Evolutionary conservation across 2,797 vertebrate species (phyloP).

Genomic region (Spondyliosoma cantharus): DNA sequence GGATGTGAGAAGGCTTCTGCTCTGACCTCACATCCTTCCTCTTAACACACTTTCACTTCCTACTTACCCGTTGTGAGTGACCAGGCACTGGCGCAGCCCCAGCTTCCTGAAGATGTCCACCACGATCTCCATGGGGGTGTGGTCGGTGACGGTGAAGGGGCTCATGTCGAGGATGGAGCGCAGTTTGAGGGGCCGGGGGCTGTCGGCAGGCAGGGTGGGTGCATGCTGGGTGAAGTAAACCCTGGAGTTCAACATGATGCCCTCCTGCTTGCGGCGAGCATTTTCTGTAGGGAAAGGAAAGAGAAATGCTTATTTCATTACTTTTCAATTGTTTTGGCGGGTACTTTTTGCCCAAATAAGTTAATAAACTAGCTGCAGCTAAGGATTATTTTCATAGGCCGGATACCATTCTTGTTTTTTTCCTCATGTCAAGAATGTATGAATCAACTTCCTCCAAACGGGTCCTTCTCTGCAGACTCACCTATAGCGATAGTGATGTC

Average conservation of each 20-base stretch:
- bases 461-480: constrained; percentile 21
- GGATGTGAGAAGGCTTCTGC: not conserved
- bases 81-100: constrained; percentile 98
- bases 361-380: not conserved
- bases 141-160: constrained; percentile 99
- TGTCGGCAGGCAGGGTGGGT: constrained; percentile 96
- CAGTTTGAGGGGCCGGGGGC: constrained; percentile 95
- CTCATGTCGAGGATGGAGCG: constrained; percentile 99
- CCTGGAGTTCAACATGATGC: constrained; percentile 93
- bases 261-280: constrained; percentile 95
- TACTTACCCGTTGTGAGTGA: constrained; percentile 98
- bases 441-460: fast-evolving
- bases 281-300: constrained; percentile 85
- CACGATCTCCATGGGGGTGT: constrained; percentile 99
- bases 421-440: too few relatives aligned
- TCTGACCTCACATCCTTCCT: not conserved
- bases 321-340: not conserved
- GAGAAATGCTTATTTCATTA: not conserved
- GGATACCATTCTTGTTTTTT: not conserved
- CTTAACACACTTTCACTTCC: fast-evolving
- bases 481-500: constrained; percentile 97
- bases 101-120: constrained; percentile 99
- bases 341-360: too few relatives aligned
- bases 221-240: constrained; percentile 99
- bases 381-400: not conserved